These are phyloP conservation scores for Heliangelus exortis DNA, from an alignment of 2,797 vertebrate species.

Conservation along the genomic window DNA sequence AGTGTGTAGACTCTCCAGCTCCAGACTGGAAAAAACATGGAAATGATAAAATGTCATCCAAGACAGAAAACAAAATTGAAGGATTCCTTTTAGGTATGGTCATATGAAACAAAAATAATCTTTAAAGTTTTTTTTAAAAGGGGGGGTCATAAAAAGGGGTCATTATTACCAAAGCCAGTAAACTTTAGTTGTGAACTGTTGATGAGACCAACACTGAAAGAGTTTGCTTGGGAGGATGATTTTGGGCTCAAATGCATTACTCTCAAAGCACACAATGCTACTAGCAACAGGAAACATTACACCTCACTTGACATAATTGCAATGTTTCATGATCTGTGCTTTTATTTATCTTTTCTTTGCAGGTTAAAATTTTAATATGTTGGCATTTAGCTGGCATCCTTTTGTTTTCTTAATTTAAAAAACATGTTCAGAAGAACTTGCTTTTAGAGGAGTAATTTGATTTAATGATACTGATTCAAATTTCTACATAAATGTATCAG, in stretches of 20 bases:
- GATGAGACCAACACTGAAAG: background rate
- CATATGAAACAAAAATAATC: background rate
- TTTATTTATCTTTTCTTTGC: conserved; percentile 8
- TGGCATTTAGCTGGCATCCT: background rate
- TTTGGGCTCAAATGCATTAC: background rate
- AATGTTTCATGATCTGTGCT: background rate
- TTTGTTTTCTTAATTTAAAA: background rate
- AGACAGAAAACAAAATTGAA: background rate
- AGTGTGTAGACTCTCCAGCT: background rate
- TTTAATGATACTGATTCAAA: background rate
- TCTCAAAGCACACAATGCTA: background rate
- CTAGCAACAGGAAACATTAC: conserved; percentile 3
- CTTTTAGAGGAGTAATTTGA: background rate
- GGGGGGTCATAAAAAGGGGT: background rate
- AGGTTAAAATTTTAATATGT: background rate
- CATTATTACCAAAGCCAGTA: background rate
- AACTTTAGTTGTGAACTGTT: background rate
- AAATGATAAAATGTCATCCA: conserved; percentile 33
- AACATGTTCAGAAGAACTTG: background rate
- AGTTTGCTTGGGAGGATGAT: conserved; percentile 17
- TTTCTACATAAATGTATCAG: background rate
- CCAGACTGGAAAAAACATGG: conserved; percentile 6
- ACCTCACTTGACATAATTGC: background rate
- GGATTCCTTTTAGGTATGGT: background rate
- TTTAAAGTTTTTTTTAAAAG: background rate